Conservation (phyloP, 53 echinoderm and acorn worm species). For the Mesocentrotus franciscanus region DNA sequence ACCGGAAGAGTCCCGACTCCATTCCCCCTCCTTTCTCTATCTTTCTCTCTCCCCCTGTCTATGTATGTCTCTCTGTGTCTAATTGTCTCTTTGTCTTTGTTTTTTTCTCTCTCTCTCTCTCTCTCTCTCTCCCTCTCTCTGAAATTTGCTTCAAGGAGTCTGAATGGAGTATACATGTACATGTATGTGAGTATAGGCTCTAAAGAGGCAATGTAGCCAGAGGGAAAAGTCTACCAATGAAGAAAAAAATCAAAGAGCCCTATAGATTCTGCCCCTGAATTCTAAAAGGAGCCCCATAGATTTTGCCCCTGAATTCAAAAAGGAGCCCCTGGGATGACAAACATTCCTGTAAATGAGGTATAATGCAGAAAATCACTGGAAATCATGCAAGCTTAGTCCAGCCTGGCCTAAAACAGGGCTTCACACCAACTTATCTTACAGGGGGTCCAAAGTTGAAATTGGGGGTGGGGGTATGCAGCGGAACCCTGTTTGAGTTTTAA, state of each 20-base stretch:
- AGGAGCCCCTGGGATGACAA: background rate
- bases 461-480: too few relatives aligned
- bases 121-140: slow-evolving; percentile 37
- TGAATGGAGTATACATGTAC: too few relatives aligned
- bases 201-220: background rate
- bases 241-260: background rate
- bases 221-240: background rate
- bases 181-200: too few relatives aligned
- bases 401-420: background rate
- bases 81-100: too few relatives aligned
- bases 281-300: background rate
- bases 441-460: too few relatives aligned
- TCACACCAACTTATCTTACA: too few relatives aligned
- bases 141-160: background rate
- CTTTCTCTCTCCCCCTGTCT: too few relatives aligned
- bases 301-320: background rate
- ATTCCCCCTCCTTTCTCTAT: background rate
- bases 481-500: too few relatives aligned
- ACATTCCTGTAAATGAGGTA: background rate
- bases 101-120: background rate
- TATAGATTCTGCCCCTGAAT: background rate
- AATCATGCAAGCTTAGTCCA: background rate
- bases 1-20: background rate
- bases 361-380: background rate
- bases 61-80: too few relatives aligned